Evolutionary conservation across 2,797 vertebrate species (phyloP).

Genomic region (Rallus crepitans): DNA sequence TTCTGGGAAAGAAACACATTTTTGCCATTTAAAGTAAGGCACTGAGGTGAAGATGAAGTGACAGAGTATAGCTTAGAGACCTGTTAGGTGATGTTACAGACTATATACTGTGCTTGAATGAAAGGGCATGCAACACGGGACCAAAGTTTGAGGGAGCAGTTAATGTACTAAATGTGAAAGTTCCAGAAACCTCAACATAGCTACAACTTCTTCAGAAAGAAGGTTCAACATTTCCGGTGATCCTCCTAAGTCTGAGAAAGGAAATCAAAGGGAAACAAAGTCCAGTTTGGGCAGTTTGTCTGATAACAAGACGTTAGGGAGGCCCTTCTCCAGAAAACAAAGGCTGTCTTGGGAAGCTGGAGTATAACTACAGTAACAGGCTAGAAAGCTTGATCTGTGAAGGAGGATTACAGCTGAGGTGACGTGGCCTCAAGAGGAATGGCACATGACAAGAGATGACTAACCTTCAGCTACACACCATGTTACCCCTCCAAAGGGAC

Average conservation of each 20-base stretch:
- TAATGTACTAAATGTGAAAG: not conserved
- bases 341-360: fast-evolving
- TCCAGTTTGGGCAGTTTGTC: not conserved
- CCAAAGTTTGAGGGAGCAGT: not conserved
- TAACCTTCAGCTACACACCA: fast-evolving
- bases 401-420: not conserved
- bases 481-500: not conserved
- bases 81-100: fast-evolving
- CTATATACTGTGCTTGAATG: not conserved
- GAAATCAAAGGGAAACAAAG: not conserved
- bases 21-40: not conserved
- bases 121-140: fast-evolving
- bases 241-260: not conserved
- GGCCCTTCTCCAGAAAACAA: not conserved
- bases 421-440: not conserved
- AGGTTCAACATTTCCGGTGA: not conserved
- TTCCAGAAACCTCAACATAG: not conserved
- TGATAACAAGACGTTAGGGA: not conserved
- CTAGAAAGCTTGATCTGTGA: not conserved
- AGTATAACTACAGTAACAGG: fast-evolving
- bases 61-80: not conserved
- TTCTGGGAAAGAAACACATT: not conserved
- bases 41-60: not conserved
- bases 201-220: not conserved
- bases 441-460: not conserved